Conservation (phyloP, 2,113 vertebrate genomes). For the Catharus bicknelli region DNA sequence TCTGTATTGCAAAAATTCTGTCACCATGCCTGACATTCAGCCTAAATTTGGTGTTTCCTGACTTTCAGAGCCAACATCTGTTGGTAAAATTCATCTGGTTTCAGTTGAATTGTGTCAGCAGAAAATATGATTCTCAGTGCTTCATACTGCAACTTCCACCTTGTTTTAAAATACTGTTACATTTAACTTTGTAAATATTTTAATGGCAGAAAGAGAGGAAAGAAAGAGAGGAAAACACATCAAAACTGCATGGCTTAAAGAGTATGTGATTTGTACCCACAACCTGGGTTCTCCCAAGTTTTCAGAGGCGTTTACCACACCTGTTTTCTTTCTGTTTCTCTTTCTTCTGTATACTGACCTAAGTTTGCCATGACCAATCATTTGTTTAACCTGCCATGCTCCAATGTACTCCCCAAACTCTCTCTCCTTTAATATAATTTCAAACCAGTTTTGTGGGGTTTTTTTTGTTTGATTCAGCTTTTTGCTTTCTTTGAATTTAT, state of each 20-base stretch:
- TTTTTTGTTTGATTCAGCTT: not conserved
- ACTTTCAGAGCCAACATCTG: conserved; percentile 7
- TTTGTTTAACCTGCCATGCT: not conserved
- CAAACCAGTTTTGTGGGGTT: not conserved
- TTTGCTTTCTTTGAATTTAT: not conserved
- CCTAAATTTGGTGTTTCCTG: conserved; percentile 22
- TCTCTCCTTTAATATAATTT: not conserved
- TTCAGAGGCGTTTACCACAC: not conserved
- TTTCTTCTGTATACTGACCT: not conserved
- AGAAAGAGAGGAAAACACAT: not conserved
- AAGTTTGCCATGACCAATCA: not conserved
- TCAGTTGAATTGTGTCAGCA: not conserved
- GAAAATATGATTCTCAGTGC: not conserved
- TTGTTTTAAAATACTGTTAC: not conserved
- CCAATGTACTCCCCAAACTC: not conserved
- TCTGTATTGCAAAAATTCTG: not conserved
- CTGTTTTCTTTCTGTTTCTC: not conserved
- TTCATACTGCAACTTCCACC: not conserved
- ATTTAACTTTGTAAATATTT: not conserved
- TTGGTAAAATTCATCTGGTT: not conserved
- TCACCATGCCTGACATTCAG: not conserved
- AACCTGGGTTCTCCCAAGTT: not conserved
- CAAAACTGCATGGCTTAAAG: not conserved
- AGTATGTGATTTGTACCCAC: not conserved
- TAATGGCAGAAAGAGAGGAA: not conserved